Conservation (phyloP, 2,888 invertebrate species). For the Eulithis testata region DNA sequence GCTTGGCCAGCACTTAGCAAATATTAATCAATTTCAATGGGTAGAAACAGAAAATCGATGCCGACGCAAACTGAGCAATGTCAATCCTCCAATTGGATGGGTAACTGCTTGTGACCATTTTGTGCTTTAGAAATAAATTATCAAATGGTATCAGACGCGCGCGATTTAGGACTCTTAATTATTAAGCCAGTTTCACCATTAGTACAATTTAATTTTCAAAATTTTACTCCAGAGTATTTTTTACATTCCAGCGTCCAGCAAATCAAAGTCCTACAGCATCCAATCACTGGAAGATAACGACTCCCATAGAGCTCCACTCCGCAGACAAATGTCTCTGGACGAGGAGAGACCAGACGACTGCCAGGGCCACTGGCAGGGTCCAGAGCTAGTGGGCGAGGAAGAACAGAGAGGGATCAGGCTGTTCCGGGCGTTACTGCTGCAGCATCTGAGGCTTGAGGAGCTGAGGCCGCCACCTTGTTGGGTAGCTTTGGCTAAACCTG, state of each 20-base stretch:
- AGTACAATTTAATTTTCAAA: too few relatives aligned
- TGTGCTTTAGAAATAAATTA: too few relatives aligned
- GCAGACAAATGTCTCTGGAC: conserved; percentile 77
- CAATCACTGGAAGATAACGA: conserved; percentile 78
- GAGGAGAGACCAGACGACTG: conserved; percentile 79
- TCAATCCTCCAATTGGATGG: too few relatives aligned
- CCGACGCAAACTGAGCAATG: too few relatives aligned
- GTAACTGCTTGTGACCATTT: too few relatives aligned
- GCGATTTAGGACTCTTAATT: too few relatives aligned
- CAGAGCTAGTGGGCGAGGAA: conserved; percentile 73
- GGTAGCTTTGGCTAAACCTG: conserved; percentile 69
- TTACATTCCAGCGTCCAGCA: conserved; percentile 54
- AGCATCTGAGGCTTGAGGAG: conserved; percentile 73
- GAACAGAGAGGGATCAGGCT: conserved; percentile 79
- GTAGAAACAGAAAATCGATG: too few relatives aligned
- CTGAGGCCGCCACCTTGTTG: conserved; percentile 75
- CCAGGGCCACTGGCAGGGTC: conserved; percentile 78
- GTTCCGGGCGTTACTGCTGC: conserved; percentile 76
- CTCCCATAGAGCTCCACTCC: conserved; percentile 72
- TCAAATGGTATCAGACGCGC: too few relatives aligned
- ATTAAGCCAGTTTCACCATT: too few relatives aligned
- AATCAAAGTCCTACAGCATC: conserved; percentile 57
- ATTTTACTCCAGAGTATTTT: not conserved
- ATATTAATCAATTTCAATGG: too few relatives aligned
- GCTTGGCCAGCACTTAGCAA: too few relatives aligned